A percentile compares a stretch with the other conserved stretches of the same genome.
These are phyloP conservation scores for Erebia aethiops DNA, from an alignment of 2,888 invertebrate species.

Conservation along the genomic window DNA sequence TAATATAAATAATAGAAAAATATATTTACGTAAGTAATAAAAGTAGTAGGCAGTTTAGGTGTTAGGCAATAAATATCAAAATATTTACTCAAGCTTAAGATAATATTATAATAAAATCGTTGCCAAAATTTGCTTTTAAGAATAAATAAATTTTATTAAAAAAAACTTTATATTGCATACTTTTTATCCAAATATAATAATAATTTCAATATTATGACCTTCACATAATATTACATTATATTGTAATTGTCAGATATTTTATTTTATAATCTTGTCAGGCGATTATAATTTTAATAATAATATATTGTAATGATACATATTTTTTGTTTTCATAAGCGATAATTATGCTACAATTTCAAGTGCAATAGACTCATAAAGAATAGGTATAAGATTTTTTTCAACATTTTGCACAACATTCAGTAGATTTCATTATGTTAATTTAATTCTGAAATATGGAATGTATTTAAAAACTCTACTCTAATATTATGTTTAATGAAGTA, in stretches of 20 bases:
- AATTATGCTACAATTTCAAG: neutral
- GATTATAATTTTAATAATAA: too few relatives aligned
- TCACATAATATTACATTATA: too few relatives aligned
- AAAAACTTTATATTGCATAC: too few relatives aligned
- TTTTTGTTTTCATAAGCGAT: neutral
- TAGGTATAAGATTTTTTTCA: neutral
- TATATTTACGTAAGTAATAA: slow-evolving; percentile 1
- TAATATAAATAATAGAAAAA: slow-evolving; percentile 15
- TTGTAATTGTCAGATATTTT: too few relatives aligned
- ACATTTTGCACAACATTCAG: neutral
- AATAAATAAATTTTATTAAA: neutral
- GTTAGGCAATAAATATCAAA: slow-evolving; percentile 4
- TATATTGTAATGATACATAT: neutral
- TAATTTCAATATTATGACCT: too few relatives aligned
- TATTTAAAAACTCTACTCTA: neutral
- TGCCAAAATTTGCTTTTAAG: slow-evolving; percentile 29
- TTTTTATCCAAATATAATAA: too few relatives aligned
- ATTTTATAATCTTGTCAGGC: neutral
- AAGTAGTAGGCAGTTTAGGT: neutral
- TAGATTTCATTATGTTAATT: too few relatives aligned
- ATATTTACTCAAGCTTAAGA: slow-evolving; percentile 13
- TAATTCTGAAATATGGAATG: too few relatives aligned
- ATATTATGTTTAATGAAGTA: slow-evolving; percentile 12
- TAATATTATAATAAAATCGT: slow-evolving; percentile 13
- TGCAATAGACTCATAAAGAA: neutral